phyloP scores from a whole-genome alignment of 1,140 invertebrate species.

The Rhagoletis zephyria region DNA sequence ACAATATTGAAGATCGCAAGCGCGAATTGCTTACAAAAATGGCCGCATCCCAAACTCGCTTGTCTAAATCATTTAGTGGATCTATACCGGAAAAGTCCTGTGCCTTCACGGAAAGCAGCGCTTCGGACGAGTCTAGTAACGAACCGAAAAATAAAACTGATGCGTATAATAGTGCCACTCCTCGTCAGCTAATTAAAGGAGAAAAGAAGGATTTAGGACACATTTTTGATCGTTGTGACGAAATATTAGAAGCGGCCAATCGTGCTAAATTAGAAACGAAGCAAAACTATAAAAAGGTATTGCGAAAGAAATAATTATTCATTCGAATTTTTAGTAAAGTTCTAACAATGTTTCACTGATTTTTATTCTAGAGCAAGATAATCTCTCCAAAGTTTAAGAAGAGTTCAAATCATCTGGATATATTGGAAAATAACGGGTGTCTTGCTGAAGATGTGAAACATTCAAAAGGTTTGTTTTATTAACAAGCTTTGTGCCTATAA shows the following conservation, averaged over 20 bases:
- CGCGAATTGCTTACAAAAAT: neutral
- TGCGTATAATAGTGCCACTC: conserved; percentile 10
- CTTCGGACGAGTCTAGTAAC: neutral
- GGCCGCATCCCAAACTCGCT: conserved; percentile 60
- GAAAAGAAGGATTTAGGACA: conserved; percentile 15
- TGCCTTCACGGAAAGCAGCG: conserved; percentile 14
- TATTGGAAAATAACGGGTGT: neutral
- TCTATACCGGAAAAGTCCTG: conserved; percentile 53
- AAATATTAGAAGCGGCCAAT: conserved; percentile 57
- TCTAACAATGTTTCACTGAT: no score
- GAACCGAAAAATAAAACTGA: neutral
- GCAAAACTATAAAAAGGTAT: conserved; percentile 55
- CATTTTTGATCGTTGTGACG: conserved; percentile 56
- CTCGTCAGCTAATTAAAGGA: neutral
- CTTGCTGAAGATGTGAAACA: neutral
- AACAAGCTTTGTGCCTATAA: neutral
- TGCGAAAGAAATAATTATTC: no score
- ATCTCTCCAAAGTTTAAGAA: neutral
- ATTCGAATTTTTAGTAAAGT: no score
- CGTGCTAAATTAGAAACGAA: conserved; percentile 53
- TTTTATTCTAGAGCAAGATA: neutral
- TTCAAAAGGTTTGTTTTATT: conserved; percentile 17
- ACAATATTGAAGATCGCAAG: conserved; percentile 58
- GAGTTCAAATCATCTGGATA: neutral
- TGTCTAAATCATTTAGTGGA: conserved; percentile 67